These are phyloP conservation scores for Lamellibrachia satsuma DNA, from an alignment of 2,888 invertebrate species.

Conservation along the genomic window DNA sequence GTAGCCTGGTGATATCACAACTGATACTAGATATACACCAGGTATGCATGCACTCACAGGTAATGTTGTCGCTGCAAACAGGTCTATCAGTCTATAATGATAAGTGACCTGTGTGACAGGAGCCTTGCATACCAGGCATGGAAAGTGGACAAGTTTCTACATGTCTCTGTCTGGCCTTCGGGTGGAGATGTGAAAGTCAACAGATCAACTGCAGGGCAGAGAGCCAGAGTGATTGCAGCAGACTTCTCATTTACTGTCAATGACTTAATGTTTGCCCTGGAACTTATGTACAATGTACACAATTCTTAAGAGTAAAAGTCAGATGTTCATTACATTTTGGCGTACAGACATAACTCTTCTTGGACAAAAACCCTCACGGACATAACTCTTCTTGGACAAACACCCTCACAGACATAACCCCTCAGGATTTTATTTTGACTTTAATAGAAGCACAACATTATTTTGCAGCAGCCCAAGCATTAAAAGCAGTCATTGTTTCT, in stretches of 20 bases:
- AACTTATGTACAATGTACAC: too few relatives aligned
- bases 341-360: too few relatives aligned
- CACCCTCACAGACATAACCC: too few relatives aligned
- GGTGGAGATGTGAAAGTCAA: neutral
- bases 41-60: conserved; percentile 25
- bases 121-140: neutral
- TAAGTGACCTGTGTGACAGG: neutral
- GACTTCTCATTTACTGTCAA: neutral
- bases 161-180: neutral
- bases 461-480: too few relatives aligned
- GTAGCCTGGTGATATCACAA: neutral
- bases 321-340: too few relatives aligned
- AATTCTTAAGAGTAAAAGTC: too few relatives aligned
- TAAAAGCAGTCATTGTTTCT: too few relatives aligned
- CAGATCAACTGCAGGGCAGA: neutral
- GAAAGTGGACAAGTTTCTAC: neutral
- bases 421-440: too few relatives aligned
- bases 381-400: too few relatives aligned
- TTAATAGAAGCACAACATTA: too few relatives aligned
- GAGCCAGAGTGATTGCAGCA: neutral
- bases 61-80: neutral
- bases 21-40: neutral
- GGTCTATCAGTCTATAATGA: neutral
- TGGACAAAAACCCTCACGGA: too few relatives aligned
- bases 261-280: neutral